Evolutionary conservation across 2,113 vertebrate species (phyloP), one percentile per base, ranked within the genome.

Genomic region (Toxotes jaculatrix): DNA sequence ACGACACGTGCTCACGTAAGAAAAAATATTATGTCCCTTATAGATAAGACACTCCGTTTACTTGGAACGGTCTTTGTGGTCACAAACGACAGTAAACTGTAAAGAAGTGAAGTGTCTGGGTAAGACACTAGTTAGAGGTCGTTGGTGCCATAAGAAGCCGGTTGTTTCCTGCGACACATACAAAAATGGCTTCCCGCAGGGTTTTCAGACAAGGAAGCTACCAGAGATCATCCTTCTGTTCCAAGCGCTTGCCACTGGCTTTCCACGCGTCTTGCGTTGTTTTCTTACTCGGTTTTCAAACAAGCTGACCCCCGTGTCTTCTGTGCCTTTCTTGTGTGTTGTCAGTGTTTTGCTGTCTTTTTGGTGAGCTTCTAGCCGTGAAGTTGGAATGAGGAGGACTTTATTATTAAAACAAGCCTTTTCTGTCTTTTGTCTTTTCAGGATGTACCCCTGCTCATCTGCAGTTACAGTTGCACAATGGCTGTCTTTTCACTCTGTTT

Each of bases 401-500:
- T 16, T 70, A 4, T 56, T 56, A 19, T 55, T 82, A 61, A 84
- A 67, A 14, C 4, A 19, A 5, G 0, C 1, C 4, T 36, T 57
- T 32, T 79, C n/a, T 84, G 17, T 77, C 61, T 75, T 66, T 66
- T 65, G 4, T 75, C 56, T 63, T 87, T 90, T 67, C 94, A 99
- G 98, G 95, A 97, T 97, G 97, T 94, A 87, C 92, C 85, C 84
- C 92, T 88, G 83, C 88, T 86, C 93, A 83, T 85, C 91, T 87
- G 90, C 89, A 85, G 82, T 92, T 70, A 93, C 80, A 88, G 19
- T 87, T 92, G 70, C 95, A 95, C 93, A 94, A 99, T 99, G 98
- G 96, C 92, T 86, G 87, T 91, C 90, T 71, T 36, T 79, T 88
- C 85, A 73, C 65, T 79, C 71, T 83, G 89, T 86, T 31, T 94